These are phyloP conservation scores for Dione vanillae DNA, from an alignment of 2,888 invertebrate genomes.

Conservation along the genomic window DNA sequence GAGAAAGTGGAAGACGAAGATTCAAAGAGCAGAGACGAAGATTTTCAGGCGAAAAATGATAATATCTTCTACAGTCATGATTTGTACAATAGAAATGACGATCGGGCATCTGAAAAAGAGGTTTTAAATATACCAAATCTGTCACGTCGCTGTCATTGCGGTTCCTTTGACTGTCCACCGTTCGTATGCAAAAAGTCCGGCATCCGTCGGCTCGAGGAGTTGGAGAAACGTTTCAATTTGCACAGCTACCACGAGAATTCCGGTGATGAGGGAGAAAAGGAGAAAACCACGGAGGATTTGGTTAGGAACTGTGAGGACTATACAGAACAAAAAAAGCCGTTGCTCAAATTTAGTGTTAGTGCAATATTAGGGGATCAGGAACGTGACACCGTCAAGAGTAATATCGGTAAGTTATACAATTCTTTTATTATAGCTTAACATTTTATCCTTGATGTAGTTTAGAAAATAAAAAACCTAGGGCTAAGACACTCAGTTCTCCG, in stretches of 20 bases:
- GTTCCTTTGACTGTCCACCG: constrained; percentile 82
- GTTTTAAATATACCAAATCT: constrained; percentile 74
- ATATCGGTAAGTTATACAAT: constrained; percentile 65
- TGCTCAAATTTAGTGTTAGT: constrained; percentile 96
- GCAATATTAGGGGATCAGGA: constrained; percentile 91
- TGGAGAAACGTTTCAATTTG: constrained; percentile 75
- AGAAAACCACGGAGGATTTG: constrained; percentile 70
- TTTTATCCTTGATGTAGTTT: too few species aligned
- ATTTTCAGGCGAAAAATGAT: constrained; percentile 68
- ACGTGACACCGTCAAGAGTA: constrained; percentile 59
- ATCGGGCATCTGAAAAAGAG: constrained; percentile 63
- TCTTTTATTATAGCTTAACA: background rate
- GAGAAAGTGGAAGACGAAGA: constrained; percentile 72
- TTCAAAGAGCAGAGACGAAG: constrained; percentile 66
- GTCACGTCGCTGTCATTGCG: constrained; percentile 81
- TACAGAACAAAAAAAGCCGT: constrained; percentile 86
- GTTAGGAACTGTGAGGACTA: constrained; percentile 74
- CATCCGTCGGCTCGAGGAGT: constrained; percentile 69
- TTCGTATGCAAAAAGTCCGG: constrained; percentile 78
- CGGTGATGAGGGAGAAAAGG: constrained; percentile 66
- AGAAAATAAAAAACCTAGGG: too few species aligned
- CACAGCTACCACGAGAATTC: constrained; percentile 72
- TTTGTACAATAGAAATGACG: constrained; percentile 62
- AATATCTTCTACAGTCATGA: constrained; percentile 64
- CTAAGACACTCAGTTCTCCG: too few species aligned